Conservation (phyloP, 2,113 vertebrate genomes). For the Neoarius graeffei region DNA sequence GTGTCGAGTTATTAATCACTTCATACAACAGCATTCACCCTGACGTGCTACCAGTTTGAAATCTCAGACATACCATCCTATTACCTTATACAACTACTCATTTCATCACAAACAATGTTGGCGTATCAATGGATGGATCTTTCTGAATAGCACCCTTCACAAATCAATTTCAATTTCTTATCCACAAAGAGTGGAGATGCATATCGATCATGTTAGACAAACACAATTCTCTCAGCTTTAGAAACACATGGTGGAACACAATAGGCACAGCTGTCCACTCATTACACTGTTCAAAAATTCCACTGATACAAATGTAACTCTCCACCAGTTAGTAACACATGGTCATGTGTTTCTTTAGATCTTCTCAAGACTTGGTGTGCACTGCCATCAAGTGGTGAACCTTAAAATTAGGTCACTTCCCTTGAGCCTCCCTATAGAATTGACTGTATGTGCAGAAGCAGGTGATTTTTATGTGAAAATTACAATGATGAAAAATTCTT, state of each 20-base stretch:
- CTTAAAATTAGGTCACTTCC: slow-evolving; percentile 35
- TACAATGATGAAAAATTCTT: not conserved
- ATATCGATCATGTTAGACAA: slow-evolving; percentile 56
- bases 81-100: slow-evolving; percentile 41
- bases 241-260: slow-evolving; percentile 47
- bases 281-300: slow-evolving; percentile 44
- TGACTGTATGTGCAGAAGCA: not conserved
- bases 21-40: slow-evolving; percentile 32
- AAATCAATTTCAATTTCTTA: slow-evolving; percentile 59
- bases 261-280: slow-evolving; percentile 45
- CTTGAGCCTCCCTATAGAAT: not conserved
- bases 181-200: slow-evolving; percentile 48
- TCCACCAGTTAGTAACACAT: slow-evolving; percentile 15
- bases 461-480: not conserved
- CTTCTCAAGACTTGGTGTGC: slow-evolving; percentile 32
- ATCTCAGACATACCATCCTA: slow-evolving; percentile 37
- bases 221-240: slow-evolving; percentile 51
- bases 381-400: slow-evolving; percentile 51
- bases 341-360: not conserved
- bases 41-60: slow-evolving; percentile 8
- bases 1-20: slow-evolving; percentile 15
- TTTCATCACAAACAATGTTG: slow-evolving; percentile 48
- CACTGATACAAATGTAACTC: slow-evolving; percentile 48
- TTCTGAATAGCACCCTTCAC: slow-evolving; percentile 51
- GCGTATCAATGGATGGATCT: slow-evolving; percentile 45